Evolutionary conservation across 2,797 vertebrate genomes (phyloP), one percentile per base, ranked within the genome.

Genomic region (Lepilemur ruficaudatus): DNA sequence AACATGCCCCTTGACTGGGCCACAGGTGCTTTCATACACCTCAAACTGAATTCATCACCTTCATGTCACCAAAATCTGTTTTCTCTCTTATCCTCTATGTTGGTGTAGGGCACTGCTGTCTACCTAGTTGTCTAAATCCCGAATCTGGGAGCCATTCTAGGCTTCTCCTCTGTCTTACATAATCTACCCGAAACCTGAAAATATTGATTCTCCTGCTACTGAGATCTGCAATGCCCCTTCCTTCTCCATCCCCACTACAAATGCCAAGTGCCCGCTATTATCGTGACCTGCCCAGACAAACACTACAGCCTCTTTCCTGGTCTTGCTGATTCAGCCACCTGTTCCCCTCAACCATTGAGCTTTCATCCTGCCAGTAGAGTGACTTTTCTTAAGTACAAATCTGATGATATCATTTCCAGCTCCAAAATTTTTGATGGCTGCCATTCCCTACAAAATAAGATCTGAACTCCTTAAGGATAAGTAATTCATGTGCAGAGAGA

Each of bases 61-160:
- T 73, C 55, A 69, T 23, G 7, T 43, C 52, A 73, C 46, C 81
- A 94, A 94, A 92, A 86, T 46, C 61, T 79, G 30, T 52, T 82
- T 89, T 87, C 30, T 72, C 57, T 57, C 63, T 28, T 20, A 52
- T 13, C 17, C 22, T 32, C 25, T 48, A 9, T 28, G 17, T 4
- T 32, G 38, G 13, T 18, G 0, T 3, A 63, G 38, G 67, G 20
- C 20, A 30, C n/a, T 15, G 50, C 0, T 28, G 0, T 59, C 38
- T 2, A 41, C 15, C n/a, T 23, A 55, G 55, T 8, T 22, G 18
- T 83, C 43, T 88, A 91, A 41, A 84, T 22, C 8, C 72, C 69
- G 12, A 69, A 91, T 17, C 48, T n/a, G 8, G 48, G 25, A 79
- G 20, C 57, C 52, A 83, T n/a, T 14, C 12, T 30, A 57, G 46